Base-by-base conservation (phyloP, 2,797 vertebrate species). In the Hippoglossus hippoglossus region DNA sequence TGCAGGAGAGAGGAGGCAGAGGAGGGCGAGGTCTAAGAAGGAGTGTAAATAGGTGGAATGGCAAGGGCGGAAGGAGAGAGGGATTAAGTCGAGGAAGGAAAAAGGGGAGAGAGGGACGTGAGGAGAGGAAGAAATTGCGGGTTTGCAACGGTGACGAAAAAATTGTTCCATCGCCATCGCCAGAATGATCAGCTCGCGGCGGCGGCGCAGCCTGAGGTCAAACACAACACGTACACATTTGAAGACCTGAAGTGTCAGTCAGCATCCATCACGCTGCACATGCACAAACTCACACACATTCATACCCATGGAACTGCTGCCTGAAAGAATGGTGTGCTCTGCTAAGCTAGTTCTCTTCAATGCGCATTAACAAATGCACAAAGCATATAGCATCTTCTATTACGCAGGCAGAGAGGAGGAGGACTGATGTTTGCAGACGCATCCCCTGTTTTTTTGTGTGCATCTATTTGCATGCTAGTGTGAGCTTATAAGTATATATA, bases 171-270 rank as follows among this genome's bases (percentile, higher is more conserved):
- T 53, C 41, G 54, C 46, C 63, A 18, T 69, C 47, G 67, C 74
- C 61, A 3, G 75, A 87, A 80, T 77, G 80, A 77, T 90, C 75
- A 75, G 26, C 55, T 81, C 55, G 10, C 70, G 28, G 56, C 5
- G 19, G 71, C 53, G 53, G 71, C 59, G 57, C 8, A 28, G 71
- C 63, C 77, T 31, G 22, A 59, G 65, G 65, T 68, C 78, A 72
- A 83, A 83, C 76, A 71, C 79, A 75, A 75, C 79, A 86, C 84
- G 82, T 89, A 75, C 77, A 86, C 83, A 83, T 89, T 86, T 89
- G 79, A 88, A 85, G 77, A 83, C 78, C 63, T 21, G 63, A 56
- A 21, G 59, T 75, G 73, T 81, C 56, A 36, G 55, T 61, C 68
- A 41, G 79, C 73, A 49, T 71, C 82, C 73, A 67, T 83, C 79